phyloP scores from a whole-genome alignment of 2,113 vertebrate species.

The Aplodontia rufa region DNA sequence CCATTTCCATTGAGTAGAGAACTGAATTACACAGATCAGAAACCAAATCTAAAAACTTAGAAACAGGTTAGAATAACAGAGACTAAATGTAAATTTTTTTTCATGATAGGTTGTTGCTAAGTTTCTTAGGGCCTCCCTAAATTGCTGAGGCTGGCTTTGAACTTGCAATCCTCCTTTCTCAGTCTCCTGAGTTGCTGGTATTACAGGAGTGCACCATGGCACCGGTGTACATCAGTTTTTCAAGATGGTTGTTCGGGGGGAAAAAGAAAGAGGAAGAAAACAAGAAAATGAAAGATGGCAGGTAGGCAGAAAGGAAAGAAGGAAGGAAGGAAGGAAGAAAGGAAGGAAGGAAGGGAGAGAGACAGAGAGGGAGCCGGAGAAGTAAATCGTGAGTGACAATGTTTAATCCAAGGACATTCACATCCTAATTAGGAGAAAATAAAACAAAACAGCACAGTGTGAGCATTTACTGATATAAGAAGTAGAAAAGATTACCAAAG shows the following conservation, averaged over 20 bases:
- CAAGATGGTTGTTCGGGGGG: background rate
- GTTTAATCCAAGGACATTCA: background rate
- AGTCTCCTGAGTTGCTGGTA: too few species aligned
- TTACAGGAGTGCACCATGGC: too few species aligned
- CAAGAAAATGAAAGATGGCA: background rate
- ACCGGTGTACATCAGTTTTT: background rate
- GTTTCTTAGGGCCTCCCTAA: too few species aligned
- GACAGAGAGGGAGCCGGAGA: rapidly evolving
- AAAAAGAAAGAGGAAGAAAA: background rate
- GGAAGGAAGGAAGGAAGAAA: background rate
- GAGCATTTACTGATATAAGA: background rate
- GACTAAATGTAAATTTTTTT: too few species aligned
- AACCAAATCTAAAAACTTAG: background rate
- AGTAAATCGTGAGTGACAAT: background rate
- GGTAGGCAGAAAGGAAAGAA: background rate
- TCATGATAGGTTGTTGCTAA: too few species aligned
- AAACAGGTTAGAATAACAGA: background rate
- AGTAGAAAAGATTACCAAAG: background rate
- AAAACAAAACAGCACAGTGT: background rate
- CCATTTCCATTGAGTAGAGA: background rate
- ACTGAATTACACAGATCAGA: background rate
- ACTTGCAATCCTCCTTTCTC: too few species aligned
- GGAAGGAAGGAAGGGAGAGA: background rate
- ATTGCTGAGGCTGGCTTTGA: too few species aligned
- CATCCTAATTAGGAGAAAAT: background rate